Percentiles rank a stretch among this genome's conserved stretches.
Evolutionary conservation across 2,797 vertebrate species (phyloP).

Genomic region (Clarias platycephalus): DNA sequence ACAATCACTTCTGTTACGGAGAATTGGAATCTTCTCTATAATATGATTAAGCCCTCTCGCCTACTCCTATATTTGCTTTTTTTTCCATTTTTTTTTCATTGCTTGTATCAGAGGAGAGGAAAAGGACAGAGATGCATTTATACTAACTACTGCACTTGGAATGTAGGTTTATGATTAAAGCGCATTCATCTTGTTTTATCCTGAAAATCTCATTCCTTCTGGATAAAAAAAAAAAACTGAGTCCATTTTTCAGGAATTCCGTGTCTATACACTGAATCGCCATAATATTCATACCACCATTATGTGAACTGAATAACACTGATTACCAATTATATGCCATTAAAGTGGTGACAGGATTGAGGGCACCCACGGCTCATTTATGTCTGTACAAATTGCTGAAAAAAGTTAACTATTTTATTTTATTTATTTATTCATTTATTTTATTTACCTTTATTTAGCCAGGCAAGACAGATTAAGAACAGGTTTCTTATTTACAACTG

Average conservation of each 20-base stretch:
- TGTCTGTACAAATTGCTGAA: too few species aligned
- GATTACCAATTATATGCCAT: too few species aligned
- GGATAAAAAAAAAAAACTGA: slow-evolving; percentile 13
- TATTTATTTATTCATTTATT: too few species aligned
- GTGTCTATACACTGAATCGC: not conserved
- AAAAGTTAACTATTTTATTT: too few species aligned
- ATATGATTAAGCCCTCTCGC: slow-evolving; percentile 30
- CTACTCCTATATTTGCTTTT: slow-evolving; percentile 22
- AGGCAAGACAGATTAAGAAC: too few species aligned
- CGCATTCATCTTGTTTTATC: slow-evolving; percentile 26
- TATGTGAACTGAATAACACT: too few species aligned
- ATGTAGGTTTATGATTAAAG: slow-evolving; percentile 29
- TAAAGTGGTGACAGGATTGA: too few species aligned
- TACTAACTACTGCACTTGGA: slow-evolving; percentile 30
- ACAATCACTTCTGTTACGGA: slow-evolving; percentile 47
- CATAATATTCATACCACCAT: too few species aligned
- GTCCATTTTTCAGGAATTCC: slow-evolving; percentile 20
- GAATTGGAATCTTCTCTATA: slow-evolving; percentile 40
- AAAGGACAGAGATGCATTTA: slow-evolving; percentile 31
- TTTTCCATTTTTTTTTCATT: not conserved
- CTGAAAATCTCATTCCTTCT: slow-evolving; percentile 8
- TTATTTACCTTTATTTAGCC: too few species aligned
- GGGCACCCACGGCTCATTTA: too few species aligned
- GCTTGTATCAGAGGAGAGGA: slow-evolving; percentile 6
- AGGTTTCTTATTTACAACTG: too few species aligned